Evolutionary conservation across 2,888 invertebrate species (phyloP).

Genomic region (Leptodirus hochenwartii): DNA sequence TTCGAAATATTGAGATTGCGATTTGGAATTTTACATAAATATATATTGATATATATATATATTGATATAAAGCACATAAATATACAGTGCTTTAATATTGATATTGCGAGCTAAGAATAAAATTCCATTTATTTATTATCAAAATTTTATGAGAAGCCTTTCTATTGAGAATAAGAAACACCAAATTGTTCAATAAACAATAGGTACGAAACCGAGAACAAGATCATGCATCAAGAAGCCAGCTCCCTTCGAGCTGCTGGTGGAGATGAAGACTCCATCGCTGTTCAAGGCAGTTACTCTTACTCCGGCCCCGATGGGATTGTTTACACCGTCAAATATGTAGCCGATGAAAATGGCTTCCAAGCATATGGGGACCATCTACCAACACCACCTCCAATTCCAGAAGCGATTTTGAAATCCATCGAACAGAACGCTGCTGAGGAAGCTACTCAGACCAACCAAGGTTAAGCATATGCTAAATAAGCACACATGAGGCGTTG

Average conservation of each 20-base stretch:
- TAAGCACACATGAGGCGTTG: no score
- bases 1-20: neutral
- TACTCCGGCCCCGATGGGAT: constrained; percentile 32
- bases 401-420: constrained; percentile 38
- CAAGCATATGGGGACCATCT: constrained; percentile 33
- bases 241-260: constrained; percentile 52
- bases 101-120: no score
- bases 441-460: constrained; percentile 18
- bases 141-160: no score
- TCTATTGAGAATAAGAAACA: constrained; percentile 1
- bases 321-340: constrained; percentile 28
- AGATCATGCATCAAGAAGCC: constrained; percentile 54
- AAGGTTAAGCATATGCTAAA: no score
- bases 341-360: constrained; percentile 33
- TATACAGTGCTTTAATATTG: neutral
- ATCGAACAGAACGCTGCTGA: constrained; percentile 33
- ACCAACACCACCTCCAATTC: constrained; percentile 39
- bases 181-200: no score
- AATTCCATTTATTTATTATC: no score
- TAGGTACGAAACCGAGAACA: constrained; percentile 60
- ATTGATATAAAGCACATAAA: constrained; percentile 11
- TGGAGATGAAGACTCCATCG: constrained; percentile 38
- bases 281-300: constrained; percentile 30
- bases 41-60: constrained; percentile 7
- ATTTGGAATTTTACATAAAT: constrained; percentile 2